These are phyloP conservation scores for Entosphenus tridentatus DNA, from an alignment of 2,113 vertebrate genomes.

Conservation along the genomic window DNA sequence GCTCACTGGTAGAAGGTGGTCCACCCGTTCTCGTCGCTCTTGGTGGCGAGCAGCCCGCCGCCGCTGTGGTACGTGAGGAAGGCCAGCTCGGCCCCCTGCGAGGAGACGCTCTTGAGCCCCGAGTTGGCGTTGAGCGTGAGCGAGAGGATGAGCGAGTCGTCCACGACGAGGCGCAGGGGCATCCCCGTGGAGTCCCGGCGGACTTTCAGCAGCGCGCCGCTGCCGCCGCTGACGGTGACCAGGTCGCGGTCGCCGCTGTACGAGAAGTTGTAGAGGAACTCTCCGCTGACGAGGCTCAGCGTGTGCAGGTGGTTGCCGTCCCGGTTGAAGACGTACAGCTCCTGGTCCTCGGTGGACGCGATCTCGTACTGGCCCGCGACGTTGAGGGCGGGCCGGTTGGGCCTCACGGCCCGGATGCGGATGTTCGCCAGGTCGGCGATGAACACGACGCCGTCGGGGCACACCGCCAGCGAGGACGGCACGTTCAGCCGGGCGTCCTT, in stretches of 20 bases:
- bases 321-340: constrained; percentile 80
- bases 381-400: constrained; percentile 43
- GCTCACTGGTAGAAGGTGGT: constrained; percentile 47
- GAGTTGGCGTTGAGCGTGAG: constrained; percentile 70
- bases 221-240: constrained; percentile 64
- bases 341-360: constrained; percentile 68
- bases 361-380: constrained; percentile 57
- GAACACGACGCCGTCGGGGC: constrained; percentile 68
- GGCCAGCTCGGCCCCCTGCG: constrained; percentile 67
- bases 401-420: constrained; percentile 57
- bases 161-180: constrained; percentile 74
- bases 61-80: constrained; percentile 84
- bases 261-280: constrained; percentile 75
- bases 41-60: constrained; percentile 75
- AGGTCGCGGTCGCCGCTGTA: constrained; percentile 82
- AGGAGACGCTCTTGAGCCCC: constrained; percentile 65
- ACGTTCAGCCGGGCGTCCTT: constrained; percentile 80
- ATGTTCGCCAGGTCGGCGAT: constrained; percentile 88
- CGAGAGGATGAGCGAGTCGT: constrained; percentile 94
- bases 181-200: constrained; percentile 63
- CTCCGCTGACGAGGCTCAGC: constrained; percentile 65
- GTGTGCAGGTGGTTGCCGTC: constrained; percentile 92
- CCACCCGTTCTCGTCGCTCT: constrained; percentile 86
- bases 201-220: constrained; percentile 68
- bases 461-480: constrained; percentile 67